Base-by-base conservation (phyloP, 2,797 vertebrate species). In the Myripristis murdjan region DNA sequence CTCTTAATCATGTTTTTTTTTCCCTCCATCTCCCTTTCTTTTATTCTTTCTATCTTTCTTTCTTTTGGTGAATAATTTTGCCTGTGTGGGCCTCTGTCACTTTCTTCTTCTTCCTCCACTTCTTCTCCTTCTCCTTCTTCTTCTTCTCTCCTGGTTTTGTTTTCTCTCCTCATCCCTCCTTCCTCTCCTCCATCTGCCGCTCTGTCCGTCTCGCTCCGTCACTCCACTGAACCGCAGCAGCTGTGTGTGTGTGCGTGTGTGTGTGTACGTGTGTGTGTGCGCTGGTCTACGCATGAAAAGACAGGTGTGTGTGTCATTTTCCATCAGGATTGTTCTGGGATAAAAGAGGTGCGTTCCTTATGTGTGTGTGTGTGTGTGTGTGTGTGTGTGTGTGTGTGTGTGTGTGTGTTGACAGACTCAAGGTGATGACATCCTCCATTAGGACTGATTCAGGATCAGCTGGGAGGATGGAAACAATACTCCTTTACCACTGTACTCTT, bases 241-340 rank as follows among this genome's bases (percentile, higher is more conserved):
- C 43, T 44, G 43, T 44, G 37, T 10, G 9, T 39, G 37, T 39
- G 37, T 39, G 37, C 39, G 35, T 37, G 35, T 39, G 37, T 39
- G 37, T 39, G 37, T 37, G 35, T 18, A 44, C 18, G 44, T 18
- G 44, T 18, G 44, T 18, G 44, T 7, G 44, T 47, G 16, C 20
- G 16, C 44, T 47, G 16, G 44, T 44, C n/a, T 47, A 44, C 44
- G 47, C n/a, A 18, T 47, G 44, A 47, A 47, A 47, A 20, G 44
- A 18, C 44, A 47, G 44, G 44, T 47, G 44, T 47, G 16, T 47
- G 48, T 51, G 48, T 51, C 48, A 24, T 24, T 51, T 51, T 24
- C 22, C 48, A 51, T 51, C 20, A 23, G 23, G 8, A 14, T 12
- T 24, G 5, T 24, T 23, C 23, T 51, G 4, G 22, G 48, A 51